Evolutionary conservation across 92 coral and sea anemone genomes (phyloP), one percentile per base, ranked within the genome.

Genomic region (Galaxea fascicularis): DNA sequence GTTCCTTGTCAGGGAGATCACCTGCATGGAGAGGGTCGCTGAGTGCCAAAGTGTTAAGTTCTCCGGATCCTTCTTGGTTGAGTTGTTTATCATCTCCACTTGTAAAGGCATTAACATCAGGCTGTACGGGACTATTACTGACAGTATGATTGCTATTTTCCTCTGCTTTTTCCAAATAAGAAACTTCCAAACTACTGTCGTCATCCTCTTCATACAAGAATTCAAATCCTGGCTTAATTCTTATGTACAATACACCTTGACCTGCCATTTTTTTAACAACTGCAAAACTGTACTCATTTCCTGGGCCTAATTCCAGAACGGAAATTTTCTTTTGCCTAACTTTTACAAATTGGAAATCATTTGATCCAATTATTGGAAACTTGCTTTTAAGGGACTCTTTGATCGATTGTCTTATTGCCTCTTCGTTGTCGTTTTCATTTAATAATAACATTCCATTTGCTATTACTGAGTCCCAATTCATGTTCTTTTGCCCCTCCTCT

Each of bases 221-320:
- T 41, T 70, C 75, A 41, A 17, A 70, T 18, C 75, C 75, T 41
- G 1, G 75, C 4, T 70, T 21, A 54, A 78, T 59, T 62, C 45
- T 86, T 15, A 86, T 16, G 17, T 88, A 88, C 30, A 88, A 73
- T 17, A 78, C 44, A 22, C 92, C 88, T 56, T 84, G 88, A 29
- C 92, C 89, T 18, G 85, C 89, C 83, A 85, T 80, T 53, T 85
- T 89, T 71, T 85, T 85, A 0, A 80, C 80, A 52, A 85, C 84
- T 6, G 87, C 35, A 80, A 41, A 89, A 68, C 57, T 89, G 68
- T 89, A 89, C 59, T 89, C 80, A 0, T 87, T 79, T 5, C 78
- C 93, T 12, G 82, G 80, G 5, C 87, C 80, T 13, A 85, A 5
- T 49, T 79, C 78, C 47, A 89, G 79, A 5, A 22, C 18, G n/a